Conservation (phyloP, 2,113 vertebrate species). For the Amblyopsis rosae region DNA sequence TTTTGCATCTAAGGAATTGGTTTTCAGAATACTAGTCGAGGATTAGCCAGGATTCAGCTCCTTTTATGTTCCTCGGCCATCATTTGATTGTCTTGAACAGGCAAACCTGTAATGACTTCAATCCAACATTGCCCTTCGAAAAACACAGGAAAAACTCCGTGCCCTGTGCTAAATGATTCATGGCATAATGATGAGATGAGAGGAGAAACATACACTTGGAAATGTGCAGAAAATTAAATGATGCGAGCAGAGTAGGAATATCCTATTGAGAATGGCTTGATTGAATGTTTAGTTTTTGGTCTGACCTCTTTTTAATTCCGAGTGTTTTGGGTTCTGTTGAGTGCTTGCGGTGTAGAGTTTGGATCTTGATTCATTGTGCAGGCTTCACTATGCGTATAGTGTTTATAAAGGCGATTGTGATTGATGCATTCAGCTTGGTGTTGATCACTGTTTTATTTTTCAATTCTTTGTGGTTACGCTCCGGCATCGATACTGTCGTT, state of each 20-base stretch:
- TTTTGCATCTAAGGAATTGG: conserved; percentile 13
- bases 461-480: conserved; percentile 29
- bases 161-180: conserved; percentile 40
- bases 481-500: conserved; percentile 1
- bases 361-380: conserved; percentile 24
- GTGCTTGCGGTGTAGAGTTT: conserved; percentile 9
- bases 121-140: conserved; percentile 13
- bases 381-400: conserved; percentile 32
- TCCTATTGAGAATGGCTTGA: conserved; percentile 26
- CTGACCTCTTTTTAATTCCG: neutral
- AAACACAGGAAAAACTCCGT: conserved; percentile 18
- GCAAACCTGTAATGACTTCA: conserved; percentile 27
- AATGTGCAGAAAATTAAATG: conserved; percentile 34
- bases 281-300: conserved; percentile 26
- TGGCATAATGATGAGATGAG: conserved; percentile 18
- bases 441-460: conserved; percentile 24
- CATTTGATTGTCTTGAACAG: conserved; percentile 38
- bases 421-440: conserved; percentile 28
- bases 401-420: conserved; percentile 31
- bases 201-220: conserved; percentile 8
- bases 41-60: conserved; percentile 21
- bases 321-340: neutral
- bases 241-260: conserved; percentile 25
- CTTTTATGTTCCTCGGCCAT: conserved; percentile 19
- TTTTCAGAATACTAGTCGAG: conserved; percentile 2